Evolutionary conservation across 2,888 invertebrate genomes (phyloP).

Genomic region (Heliconius aoede): DNA sequence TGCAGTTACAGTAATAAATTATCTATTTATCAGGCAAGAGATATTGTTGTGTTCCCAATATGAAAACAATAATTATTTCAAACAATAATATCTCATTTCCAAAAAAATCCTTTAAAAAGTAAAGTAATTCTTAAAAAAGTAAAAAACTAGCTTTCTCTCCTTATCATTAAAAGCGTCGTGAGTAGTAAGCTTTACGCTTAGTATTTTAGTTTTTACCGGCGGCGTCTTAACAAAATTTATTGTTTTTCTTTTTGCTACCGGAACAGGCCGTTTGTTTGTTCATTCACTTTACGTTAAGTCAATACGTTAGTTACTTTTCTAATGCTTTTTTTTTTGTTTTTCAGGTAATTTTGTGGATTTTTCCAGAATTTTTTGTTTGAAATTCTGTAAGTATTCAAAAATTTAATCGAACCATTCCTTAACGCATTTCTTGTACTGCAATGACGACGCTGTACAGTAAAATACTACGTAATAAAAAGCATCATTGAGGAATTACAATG

Average conservation of each 20-base stretch:
- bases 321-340: conserved; percentile 51
- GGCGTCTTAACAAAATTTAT: conserved; percentile 76
- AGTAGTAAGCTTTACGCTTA: conserved; percentile 56
- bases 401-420: too few relatives aligned
- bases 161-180: conserved; percentile 42
- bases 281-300: conserved; percentile 61
- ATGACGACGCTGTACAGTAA: not conserved
- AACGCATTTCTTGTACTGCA: not conserved
- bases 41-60: too few relatives aligned
- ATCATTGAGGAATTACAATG: too few relatives aligned
- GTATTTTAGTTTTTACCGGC: conserved; percentile 65
- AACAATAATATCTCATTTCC: too few relatives aligned
- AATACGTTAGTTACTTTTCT: conserved; percentile 62
- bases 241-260: conserved; percentile 68
- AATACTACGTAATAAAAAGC: not conserved
- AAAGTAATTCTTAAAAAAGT: not conserved
- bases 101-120: too few relatives aligned
- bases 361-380: conserved; percentile 27
- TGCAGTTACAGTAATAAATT: too few relatives aligned
- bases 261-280: conserved; percentile 58
- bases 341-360: conserved; percentile 46
- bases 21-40: too few relatives aligned
- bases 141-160: not conserved
- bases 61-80: too few relatives aligned
- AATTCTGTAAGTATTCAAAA: conserved; percentile 19